A percentile compares a stretch with the other conserved stretches of the same genome.
phyloP scores from a whole-genome alignment of 92 coral and sea anemone genomes.

The Phymanthus crucifer region DNA sequence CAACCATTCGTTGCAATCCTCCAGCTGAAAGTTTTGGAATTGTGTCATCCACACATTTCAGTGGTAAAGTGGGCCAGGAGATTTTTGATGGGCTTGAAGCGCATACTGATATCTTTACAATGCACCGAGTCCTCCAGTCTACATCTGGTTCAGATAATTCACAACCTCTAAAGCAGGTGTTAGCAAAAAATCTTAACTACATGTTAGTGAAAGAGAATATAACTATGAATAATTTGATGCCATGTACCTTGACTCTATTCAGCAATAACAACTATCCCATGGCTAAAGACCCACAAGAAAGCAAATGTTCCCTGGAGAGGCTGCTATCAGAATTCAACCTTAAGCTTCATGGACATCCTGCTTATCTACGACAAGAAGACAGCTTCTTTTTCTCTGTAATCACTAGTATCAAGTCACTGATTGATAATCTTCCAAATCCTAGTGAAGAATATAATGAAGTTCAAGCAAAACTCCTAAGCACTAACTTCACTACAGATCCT shows the following conservation, averaged over 20 bases:
- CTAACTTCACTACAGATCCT: neutral
- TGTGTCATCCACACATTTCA: neutral
- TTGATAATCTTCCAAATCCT: neutral
- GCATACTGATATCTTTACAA: conserved; percentile 7
- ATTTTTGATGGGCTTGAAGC: conserved; percentile 6
- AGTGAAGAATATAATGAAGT: conserved; percentile 9
- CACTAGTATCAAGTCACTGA: conserved; percentile 17
- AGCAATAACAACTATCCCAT: conserved; percentile 14
- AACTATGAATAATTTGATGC: conserved; percentile 19
- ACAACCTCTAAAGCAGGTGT: conserved; percentile 21
- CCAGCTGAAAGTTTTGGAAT: conserved; percentile 28
- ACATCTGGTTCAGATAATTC: neutral
- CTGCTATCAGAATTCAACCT: conserved; percentile 19
- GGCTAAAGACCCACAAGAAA: conserved; percentile 19
- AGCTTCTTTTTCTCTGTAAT: conserved; percentile 26
- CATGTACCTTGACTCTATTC: conserved; percentile 26
- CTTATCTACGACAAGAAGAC: neutral
- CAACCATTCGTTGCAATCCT: neutral
- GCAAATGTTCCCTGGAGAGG: conserved; percentile 12
- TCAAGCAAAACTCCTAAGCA: neutral
- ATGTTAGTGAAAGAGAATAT: neutral
- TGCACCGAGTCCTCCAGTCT: conserved; percentile 14
- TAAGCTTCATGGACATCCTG: neutral
- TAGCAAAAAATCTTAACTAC: conserved; percentile 24
- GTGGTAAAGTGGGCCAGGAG: neutral